phyloP scores from a whole-genome alignment of 2,888 invertebrate species.

The Nysson spinosus region DNA sequence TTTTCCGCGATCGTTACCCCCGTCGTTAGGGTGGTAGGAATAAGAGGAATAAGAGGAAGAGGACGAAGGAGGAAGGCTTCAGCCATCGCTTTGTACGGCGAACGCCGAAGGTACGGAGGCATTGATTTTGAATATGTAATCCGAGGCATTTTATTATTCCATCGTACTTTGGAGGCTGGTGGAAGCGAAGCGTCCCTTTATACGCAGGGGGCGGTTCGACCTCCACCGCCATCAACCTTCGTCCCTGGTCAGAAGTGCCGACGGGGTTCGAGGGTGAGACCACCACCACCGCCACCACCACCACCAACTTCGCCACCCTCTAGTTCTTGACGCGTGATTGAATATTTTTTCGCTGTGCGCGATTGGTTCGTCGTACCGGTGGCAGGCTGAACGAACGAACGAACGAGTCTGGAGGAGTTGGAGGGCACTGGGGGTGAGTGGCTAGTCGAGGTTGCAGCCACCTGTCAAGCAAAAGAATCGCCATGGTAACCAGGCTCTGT shows the following conservation, averaged over 20 bases:
- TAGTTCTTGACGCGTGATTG: conserved; percentile 76
- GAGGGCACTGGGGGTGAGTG: conserved; percentile 41
- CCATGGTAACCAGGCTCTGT: conserved; percentile 74
- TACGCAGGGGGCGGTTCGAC: conserved; percentile 59
- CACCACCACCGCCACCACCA: conserved; percentile 49
- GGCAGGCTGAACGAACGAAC: conserved; percentile 61
- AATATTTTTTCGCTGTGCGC: conserved; percentile 76
- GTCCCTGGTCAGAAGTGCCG: conserved; percentile 55
- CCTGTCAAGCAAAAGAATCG: conserved; percentile 76
- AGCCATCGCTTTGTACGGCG: conserved; percentile 63
- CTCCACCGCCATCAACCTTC: conserved; percentile 65
- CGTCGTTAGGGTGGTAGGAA: conserved; percentile 1
- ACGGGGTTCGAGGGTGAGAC: conserved; percentile 54
- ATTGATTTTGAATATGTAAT: conserved; percentile 77
- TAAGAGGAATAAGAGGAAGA: not conserved
- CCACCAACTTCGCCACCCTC: conserved; percentile 49
- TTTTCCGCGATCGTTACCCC: conserved; percentile 37
- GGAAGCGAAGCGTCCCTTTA: conserved; percentile 37
- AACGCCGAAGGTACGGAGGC: conserved; percentile 66
- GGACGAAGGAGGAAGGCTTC: conserved; percentile 53
- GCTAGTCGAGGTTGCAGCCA: conserved; percentile 64
- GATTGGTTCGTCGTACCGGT: conserved; percentile 74
- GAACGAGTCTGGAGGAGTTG: conserved; percentile 52
- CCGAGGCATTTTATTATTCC: conserved; percentile 76
- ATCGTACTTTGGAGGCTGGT: conserved; percentile 58